These are phyloP conservation scores for Melanotaenia boesemani DNA, from an alignment of 2,797 vertebrate genomes.

Conservation along the genomic window DNA sequence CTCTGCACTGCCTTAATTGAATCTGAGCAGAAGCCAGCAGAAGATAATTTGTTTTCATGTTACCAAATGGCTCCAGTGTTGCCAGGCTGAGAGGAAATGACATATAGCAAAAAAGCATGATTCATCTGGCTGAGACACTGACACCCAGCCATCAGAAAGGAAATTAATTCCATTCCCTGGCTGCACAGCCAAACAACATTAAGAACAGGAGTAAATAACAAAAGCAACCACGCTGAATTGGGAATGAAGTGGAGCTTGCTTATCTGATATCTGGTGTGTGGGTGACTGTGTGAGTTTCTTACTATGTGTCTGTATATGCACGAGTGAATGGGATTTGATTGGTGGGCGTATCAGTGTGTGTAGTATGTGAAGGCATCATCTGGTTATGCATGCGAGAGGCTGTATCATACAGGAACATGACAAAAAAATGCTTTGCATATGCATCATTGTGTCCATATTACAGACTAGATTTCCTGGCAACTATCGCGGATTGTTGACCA, in stretches of 20 bases:
- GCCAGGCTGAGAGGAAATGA: slow-evolving; percentile 93
- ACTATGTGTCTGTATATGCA: slow-evolving; percentile 53
- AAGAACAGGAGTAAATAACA: slow-evolving; percentile 83
- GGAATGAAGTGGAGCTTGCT: slow-evolving; percentile 60
- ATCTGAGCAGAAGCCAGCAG: slow-evolving; percentile 94
- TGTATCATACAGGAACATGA: slow-evolving; percentile 74
- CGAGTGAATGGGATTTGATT: slow-evolving; percentile 77
- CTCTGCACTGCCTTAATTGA: slow-evolving; percentile 94
- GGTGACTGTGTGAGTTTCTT: slow-evolving; percentile 52
- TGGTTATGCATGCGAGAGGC: slow-evolving; percentile 64
- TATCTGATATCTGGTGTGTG: slow-evolving; percentile 76
- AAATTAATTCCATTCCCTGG: slow-evolving; percentile 83
- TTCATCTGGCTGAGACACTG: slow-evolving; percentile 83
- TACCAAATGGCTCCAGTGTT: slow-evolving; percentile 95
- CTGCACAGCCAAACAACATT: slow-evolving; percentile 78
- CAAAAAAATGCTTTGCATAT: slow-evolving; percentile 67
- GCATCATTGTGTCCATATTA: slow-evolving; percentile 75
- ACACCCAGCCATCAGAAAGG: slow-evolving; percentile 82
- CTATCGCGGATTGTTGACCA: slow-evolving; percentile 73
- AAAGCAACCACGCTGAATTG: slow-evolving; percentile 71
- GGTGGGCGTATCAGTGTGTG: slow-evolving; percentile 73
- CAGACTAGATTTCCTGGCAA: slow-evolving; percentile 75
- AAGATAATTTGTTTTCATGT: slow-evolving; percentile 98
- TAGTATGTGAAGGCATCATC: slow-evolving; percentile 61
- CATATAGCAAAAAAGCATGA: slow-evolving; percentile 84